These are phyloP conservation scores for Botia almorhae DNA, from an alignment of 2,797 vertebrate species.

Conservation along the genomic window DNA sequence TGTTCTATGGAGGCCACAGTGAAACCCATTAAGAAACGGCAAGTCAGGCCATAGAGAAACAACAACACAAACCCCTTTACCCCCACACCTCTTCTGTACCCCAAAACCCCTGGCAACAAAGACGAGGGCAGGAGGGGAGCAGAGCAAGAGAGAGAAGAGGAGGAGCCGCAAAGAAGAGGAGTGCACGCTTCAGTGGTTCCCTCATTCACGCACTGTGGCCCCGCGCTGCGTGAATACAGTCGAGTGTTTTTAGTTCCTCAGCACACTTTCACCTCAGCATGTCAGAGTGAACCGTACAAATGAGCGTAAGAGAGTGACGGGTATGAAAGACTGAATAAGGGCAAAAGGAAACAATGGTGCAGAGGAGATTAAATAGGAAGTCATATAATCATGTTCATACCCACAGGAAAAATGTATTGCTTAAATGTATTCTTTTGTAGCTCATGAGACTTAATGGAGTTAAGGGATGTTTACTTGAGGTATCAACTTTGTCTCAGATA, in stretches of 20 bases:
- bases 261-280: constrained; percentile 74
- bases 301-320: constrained; percentile 33
- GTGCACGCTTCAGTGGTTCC: constrained; percentile 72
- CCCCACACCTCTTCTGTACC: constrained; percentile 35
- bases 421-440: not conserved
- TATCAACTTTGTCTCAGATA: not conserved
- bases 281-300: constrained; percentile 63
- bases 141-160: constrained; percentile 28
- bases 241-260: constrained; percentile 56
- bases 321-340: constrained; percentile 27
- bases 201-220: constrained; percentile 66
- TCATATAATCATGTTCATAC: not conserved
- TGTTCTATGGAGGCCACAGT: constrained; percentile 48
- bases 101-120: constrained; percentile 49
- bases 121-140: constrained; percentile 42
- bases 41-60: constrained; percentile 53
- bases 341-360: constrained; percentile 8
- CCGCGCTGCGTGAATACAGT: constrained; percentile 42
- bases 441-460: not conserved
- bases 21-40: constrained; percentile 51
- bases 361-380: not conserved
- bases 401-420: not conserved
- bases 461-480: not conserved
- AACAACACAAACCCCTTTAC: constrained; percentile 49
- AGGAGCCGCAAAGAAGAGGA: constrained; percentile 60